phyloP scores from a whole-genome alignment of 1,140 invertebrate genomes.

The Lepidostoma basale region DNA sequence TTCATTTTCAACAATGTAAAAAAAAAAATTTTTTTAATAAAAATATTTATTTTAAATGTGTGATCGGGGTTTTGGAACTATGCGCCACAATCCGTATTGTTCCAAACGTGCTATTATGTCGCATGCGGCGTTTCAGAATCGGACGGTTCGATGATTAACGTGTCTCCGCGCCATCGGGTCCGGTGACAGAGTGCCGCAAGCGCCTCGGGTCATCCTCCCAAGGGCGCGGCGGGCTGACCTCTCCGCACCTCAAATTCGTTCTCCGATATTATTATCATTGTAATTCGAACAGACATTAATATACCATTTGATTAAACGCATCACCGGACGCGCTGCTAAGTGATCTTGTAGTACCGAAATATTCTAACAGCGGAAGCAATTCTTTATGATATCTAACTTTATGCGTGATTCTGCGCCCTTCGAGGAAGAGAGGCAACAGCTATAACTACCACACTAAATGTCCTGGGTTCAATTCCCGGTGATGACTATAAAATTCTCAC shows the following conservation, averaged over 20 bases:
- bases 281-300: neutral
- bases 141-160: neutral
- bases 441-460: too few species aligned
- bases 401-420: too few species aligned
- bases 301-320: conserved; percentile 12
- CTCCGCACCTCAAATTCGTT: conserved; percentile 34
- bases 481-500: too few species aligned
- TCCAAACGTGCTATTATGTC: conserved; percentile 32
- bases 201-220: conserved; percentile 40
- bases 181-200: conserved; percentile 18
- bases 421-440: too few species aligned
- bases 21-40: too few species aligned
- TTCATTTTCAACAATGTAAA: too few species aligned
- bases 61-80: too few species aligned
- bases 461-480: too few species aligned
- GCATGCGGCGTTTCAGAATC: conserved; percentile 21
- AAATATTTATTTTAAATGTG: too few species aligned
- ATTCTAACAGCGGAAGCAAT: neutral
- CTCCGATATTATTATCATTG: neutral
- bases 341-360: too few species aligned
- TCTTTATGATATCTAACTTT: neutral
- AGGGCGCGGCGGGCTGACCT: conserved; percentile 41
- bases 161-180: neutral
- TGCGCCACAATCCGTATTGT: too few species aligned
- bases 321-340: neutral